Conservation (phyloP, 2,888 invertebrate species). For the Gymnoscelis rufifasciata region DNA sequence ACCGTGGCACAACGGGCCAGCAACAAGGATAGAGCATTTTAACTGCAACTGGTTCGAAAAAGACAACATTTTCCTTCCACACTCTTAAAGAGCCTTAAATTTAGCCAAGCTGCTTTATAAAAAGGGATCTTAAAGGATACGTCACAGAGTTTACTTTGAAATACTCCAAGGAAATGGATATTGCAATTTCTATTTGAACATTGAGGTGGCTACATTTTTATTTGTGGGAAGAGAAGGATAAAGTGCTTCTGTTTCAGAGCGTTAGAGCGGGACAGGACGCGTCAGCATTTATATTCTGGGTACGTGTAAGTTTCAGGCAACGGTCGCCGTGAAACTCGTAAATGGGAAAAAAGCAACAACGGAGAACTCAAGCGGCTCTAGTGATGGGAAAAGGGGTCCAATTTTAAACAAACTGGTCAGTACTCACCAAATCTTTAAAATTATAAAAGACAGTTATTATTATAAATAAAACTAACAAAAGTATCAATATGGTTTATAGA, state of each 20-base stretch:
- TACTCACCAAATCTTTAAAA: too few relatives aligned
- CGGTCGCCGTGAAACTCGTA: conserved; percentile 80
- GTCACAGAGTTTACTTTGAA: conserved; percentile 45
- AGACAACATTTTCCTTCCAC: conserved; percentile 67
- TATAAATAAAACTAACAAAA: too few relatives aligned
- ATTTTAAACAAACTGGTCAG: background rate
- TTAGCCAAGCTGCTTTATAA: conserved; percentile 22
- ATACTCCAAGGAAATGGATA: conserved; percentile 49
- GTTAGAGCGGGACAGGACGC: conserved; percentile 51
- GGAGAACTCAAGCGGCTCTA: conserved; percentile 71
- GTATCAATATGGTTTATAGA: too few relatives aligned
- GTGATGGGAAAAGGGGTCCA: conserved; percentile 53
- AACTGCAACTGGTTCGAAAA: conserved; percentile 76
- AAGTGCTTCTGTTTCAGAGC: conserved; percentile 34
- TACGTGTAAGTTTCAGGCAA: conserved; percentile 80
- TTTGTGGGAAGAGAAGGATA: conserved; percentile 65
- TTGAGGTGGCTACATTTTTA: conserved; percentile 75
- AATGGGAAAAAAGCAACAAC: conserved; percentile 80
- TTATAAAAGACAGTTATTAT: too few relatives aligned
- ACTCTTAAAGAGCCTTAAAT: conserved; percentile 47
- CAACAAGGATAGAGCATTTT: conserved; percentile 71
- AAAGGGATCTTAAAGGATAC: conserved; percentile 36
- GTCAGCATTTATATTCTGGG: conserved; percentile 76
- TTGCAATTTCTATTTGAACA: conserved; percentile 70
- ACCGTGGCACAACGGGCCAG: conserved; percentile 55